Conservation (phyloP, 2,113 vertebrate genomes). For the Leucosticte australis region DNA sequence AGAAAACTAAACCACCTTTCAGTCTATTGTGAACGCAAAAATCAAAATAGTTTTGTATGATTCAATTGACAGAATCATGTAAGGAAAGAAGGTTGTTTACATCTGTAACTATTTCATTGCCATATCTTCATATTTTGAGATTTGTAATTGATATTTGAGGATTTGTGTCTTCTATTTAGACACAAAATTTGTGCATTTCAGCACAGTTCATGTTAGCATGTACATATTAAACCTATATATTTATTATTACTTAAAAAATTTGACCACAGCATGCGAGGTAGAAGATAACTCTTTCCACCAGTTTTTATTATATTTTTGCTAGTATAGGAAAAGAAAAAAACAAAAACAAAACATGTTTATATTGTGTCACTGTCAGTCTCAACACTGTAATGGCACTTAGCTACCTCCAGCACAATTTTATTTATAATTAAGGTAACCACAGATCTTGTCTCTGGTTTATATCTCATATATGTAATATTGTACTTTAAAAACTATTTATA, state of each 20-base stretch:
- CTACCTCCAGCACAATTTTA: not conserved
- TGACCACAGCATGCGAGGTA: not conserved
- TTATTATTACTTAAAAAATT: not conserved
- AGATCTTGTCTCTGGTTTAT: not conserved
- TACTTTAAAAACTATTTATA: not conserved
- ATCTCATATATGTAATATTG: not conserved
- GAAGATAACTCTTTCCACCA: not conserved
- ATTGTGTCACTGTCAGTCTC: not conserved
- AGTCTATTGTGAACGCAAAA: not conserved
- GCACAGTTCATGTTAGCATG: not conserved
- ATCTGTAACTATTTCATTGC: accelerated
- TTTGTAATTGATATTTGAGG: not conserved
- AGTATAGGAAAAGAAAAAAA: accelerated
- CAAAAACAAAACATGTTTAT: not conserved
- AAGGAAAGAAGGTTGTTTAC: not conserved
- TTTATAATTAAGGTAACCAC: not conserved
- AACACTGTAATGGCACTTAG: not conserved
- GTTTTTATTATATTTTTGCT: not conserved
- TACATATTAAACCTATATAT: not conserved
- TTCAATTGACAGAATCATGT: not conserved
- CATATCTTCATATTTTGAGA: not conserved
- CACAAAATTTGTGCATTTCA: not conserved
- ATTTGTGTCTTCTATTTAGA: not conserved
- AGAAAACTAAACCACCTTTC: not conserved
- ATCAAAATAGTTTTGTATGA: not conserved